Base-by-base conservation (phyloP, 2,888 invertebrate species). In the Eupithecia vulgata region DNA sequence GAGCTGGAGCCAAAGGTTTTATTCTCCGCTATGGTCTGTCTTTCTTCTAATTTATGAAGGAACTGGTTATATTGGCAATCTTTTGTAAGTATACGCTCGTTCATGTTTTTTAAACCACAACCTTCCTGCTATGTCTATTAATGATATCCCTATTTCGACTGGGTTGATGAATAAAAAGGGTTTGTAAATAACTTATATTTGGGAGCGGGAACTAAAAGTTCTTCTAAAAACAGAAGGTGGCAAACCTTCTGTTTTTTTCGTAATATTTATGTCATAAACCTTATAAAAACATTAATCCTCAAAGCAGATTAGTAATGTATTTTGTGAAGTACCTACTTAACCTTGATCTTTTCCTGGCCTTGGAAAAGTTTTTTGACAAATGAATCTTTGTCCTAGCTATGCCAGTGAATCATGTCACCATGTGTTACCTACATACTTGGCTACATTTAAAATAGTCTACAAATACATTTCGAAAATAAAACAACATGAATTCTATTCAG, bases 281-380 rank as follows among this genome's bases (percentile, higher is more conserved):
- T 10, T 52, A 52, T 0, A 10, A 12, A 21, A 59, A 59, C 30
- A 30, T 30, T 17, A 15, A 30, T 30, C 15, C 15, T 30, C 7
- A 30, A 30, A 15, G 30, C 59, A 59, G 7, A 5, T 17, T 15
- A 59, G 6, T 59, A 15, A 17, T 5, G n/a, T 30, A 15, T 30
- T 59, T 15, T 59, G 59, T 30, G 17, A 59, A 59, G 59, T 52
- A 52, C 21, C 37, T 1, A 52, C 21, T 7, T 1, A 45, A 45
- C 59, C 59, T 59, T 59, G 59, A 59, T 59, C 59, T 59, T 59
- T 30, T 30, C 7, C 59, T 59, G 30, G 15, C 59, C 59, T 59
- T 59, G 59, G 30, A 59, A 30, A 30, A 30, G 3, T 3, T 59
- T 59, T 48, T 59, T 30, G 30, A 59, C 8, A 30, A 59, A 59